Conservation (phyloP, 2,113 vertebrate species). For the Zosterops borbonicus region DNA sequence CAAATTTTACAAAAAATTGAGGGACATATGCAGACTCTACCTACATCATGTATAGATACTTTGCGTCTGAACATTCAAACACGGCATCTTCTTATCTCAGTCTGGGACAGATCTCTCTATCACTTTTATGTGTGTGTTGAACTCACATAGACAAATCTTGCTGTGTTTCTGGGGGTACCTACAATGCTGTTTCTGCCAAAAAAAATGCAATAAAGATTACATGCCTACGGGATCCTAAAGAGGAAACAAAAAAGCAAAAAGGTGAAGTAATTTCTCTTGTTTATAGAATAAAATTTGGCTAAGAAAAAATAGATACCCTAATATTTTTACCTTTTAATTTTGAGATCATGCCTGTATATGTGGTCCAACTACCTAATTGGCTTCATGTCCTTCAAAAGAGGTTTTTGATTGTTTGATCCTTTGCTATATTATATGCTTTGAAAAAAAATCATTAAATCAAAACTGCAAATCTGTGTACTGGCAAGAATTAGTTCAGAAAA, state of each 20-base stretch:
- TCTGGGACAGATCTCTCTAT: background rate
- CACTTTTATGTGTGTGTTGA: background rate
- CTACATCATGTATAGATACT: background rate
- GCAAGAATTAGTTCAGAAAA: background rate
- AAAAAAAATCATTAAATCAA: background rate
- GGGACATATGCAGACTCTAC: background rate
- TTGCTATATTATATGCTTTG: background rate
- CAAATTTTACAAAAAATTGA: background rate
- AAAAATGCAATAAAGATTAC: background rate
- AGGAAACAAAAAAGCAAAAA: background rate
- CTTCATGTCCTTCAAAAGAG: background rate
- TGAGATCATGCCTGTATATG: background rate
- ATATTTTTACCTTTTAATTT: background rate
- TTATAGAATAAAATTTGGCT: background rate
- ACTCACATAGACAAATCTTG: background rate
- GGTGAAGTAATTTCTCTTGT: background rate
- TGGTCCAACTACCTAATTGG: background rate
- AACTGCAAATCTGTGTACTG: background rate
- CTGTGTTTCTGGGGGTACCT: background rate
- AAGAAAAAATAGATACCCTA: background rate
- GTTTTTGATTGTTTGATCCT: background rate
- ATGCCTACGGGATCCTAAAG: accelerated
- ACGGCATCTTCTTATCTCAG: background rate
- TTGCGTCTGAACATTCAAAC: background rate
- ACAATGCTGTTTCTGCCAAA: accelerated